Conservation (phyloP, 2,113 vertebrate species). For the Scalopus aquaticus region DNA sequence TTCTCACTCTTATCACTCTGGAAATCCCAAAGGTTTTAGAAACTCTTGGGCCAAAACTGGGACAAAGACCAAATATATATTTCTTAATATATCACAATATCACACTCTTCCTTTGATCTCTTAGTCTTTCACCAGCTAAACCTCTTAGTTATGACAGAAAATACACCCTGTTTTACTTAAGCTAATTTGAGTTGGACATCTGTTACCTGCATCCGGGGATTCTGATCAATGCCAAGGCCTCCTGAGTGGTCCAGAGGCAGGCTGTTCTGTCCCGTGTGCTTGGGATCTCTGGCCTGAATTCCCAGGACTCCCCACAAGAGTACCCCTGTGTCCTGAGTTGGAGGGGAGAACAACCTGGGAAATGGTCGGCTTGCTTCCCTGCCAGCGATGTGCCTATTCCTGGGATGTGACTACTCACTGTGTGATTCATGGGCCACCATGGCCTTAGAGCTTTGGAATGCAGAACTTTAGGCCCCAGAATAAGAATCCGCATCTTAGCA, state of each 20-base stretch:
- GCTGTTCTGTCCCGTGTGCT: too few relatives aligned
- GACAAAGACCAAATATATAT: background rate
- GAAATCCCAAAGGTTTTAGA: background rate
- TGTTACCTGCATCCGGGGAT: background rate
- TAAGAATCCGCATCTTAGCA: background rate
- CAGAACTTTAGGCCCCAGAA: background rate
- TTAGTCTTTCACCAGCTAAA: background rate
- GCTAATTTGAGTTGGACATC: background rate
- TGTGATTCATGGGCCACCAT: background rate
- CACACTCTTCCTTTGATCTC: background rate
- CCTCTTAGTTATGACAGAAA: background rate
- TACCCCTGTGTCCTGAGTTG: background rate
- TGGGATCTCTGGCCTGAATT: background rate
- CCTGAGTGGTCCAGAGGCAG: background rate
- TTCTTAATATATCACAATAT: background rate
- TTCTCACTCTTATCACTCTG: too few relatives aligned
- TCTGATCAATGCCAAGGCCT: background rate
- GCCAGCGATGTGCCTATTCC: background rate
- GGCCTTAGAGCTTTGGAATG: background rate
- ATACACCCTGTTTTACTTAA: background rate
- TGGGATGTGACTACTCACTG: background rate
- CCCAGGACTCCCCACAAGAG: background rate
- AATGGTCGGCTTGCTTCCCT: background rate
- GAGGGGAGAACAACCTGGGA: background rate
- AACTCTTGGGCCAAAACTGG: background rate